Base-by-base conservation (phyloP, 1,140 invertebrate species). In the Leptopilina boulardi region DNA sequence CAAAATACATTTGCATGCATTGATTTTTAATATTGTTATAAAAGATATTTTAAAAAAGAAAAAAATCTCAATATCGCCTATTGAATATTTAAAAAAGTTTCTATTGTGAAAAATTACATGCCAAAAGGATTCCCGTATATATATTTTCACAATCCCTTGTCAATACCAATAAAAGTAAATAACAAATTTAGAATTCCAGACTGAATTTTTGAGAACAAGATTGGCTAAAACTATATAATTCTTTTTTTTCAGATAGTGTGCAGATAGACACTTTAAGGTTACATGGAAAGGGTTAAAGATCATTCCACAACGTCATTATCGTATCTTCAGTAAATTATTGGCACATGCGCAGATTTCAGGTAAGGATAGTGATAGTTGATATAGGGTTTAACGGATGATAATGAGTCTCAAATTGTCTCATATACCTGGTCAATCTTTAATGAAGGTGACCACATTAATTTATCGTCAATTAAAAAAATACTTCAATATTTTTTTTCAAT, bases 351-450 rank as follows among this genome's bases (percentile, higher is more conserved):
- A 23, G 59, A 15, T n/a, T 66, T 30, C 23, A 30, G 21, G 11
- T 34, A 5, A 59, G 19, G 56, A 26, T 66, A 30, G 23, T n/a
- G 59, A 66, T 13, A 66, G 59, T 2, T 30, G 59, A 66, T 66
- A 66, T 3, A 23, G 9, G 26, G 26, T 30, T 30, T 30, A 26
- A 66, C 21, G n/a, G 21, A 23, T 30, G 26, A 66, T 66, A 66
- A 66, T 66, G 23, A 66, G 26, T 23, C 59, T 66, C 23, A 66
- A 66, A 66, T 26, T 66, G 59, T 66, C 26, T 30, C 59, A 66
- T 38, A 38, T 66, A 13, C n/a, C 23, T 30, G 15, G 13, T 26
- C 3, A 30, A 66, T 66, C 26, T 4, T 66, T 30, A 66, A 66
- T 66, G 59, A 66, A 66, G 23, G 4, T 30, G 26, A n/a, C 13